A percentile compares a stretch with the other conserved stretches of the same genome.
Evolutionary conservation across 2,113 vertebrate species (phyloP).

Genomic region (Megaptera novaeangliae): DNA sequence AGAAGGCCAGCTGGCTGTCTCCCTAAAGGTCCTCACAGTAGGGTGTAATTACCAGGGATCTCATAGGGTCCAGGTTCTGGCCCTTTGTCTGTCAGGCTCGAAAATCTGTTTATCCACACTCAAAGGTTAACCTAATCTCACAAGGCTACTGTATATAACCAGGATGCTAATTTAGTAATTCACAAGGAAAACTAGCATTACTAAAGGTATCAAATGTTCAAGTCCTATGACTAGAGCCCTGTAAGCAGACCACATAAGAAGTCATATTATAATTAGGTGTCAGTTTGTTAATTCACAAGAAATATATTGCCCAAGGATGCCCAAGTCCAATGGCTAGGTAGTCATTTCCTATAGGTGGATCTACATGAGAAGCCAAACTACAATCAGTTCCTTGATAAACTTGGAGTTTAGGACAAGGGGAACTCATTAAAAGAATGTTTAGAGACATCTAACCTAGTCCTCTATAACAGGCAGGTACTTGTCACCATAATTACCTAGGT

Average conservation of each 20-base stretch:
- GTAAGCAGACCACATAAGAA: neutral
- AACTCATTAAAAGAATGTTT: neutral
- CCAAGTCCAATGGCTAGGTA: neutral
- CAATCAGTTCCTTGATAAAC: constrained; percentile 1
- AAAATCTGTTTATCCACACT: neutral
- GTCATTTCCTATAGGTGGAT: neutral
- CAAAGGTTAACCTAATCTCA: neutral
- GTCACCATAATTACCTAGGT: neutral
- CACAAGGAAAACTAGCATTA: neutral
- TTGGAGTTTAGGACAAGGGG: neutral
- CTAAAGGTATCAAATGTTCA: neutral
- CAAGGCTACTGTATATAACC: neutral
- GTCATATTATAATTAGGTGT: neutral
- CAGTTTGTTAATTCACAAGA: constrained; percentile 21
- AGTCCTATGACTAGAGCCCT: neutral
- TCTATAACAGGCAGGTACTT: neutral
- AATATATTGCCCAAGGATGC: neutral
- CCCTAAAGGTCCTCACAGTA: neutral
- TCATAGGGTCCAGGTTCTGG: neutral
- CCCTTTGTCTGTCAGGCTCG: neutral
- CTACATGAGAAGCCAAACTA: neutral
- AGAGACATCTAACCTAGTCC: neutral
- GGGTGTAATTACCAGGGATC: neutral
- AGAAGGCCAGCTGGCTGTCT: neutral
- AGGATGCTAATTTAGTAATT: neutral